These are phyloP conservation scores for Tympanoctomys barrerae DNA, from an alignment of 2,797 vertebrate species.

Conservation along the genomic window DNA sequence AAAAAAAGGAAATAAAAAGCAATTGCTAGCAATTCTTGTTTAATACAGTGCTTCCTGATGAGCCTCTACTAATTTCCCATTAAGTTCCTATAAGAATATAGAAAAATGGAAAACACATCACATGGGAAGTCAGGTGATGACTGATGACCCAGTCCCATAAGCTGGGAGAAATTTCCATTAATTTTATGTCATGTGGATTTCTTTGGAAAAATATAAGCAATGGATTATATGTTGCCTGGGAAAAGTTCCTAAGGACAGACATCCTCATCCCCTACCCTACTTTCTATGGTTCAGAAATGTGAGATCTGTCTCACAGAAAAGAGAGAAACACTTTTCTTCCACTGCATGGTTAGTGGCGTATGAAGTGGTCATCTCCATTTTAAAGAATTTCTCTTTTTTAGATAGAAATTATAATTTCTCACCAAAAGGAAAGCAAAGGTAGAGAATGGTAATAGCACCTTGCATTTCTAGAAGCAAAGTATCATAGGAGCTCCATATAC, in stretches of 20 bases:
- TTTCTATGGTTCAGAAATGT: background rate
- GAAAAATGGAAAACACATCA: background rate
- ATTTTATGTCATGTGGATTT: background rate
- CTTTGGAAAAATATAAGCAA: background rate
- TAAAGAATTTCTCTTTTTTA: background rate
- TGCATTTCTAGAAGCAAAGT: background rate
- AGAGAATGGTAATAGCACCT: background rate
- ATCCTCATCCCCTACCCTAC: background rate
- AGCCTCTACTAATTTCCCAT: background rate
- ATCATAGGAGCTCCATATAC: background rate
- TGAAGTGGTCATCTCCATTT: background rate
- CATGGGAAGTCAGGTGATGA: background rate
- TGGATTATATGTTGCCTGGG: background rate
- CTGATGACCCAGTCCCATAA: background rate
- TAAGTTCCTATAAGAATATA: background rate
- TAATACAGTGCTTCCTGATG: background rate
- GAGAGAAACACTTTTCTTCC: background rate
- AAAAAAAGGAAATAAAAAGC: background rate
- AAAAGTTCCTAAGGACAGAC: background rate
- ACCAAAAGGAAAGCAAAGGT: background rate
- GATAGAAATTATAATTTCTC: background rate
- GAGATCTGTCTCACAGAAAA: background rate
- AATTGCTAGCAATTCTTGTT: conserved; percentile 6
- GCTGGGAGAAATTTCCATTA: background rate
- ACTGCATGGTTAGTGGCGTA: background rate